These are phyloP conservation scores for Collichthys lucidus DNA, from an alignment of 2,113 vertebrate genomes.

Conservation along the genomic window DNA sequence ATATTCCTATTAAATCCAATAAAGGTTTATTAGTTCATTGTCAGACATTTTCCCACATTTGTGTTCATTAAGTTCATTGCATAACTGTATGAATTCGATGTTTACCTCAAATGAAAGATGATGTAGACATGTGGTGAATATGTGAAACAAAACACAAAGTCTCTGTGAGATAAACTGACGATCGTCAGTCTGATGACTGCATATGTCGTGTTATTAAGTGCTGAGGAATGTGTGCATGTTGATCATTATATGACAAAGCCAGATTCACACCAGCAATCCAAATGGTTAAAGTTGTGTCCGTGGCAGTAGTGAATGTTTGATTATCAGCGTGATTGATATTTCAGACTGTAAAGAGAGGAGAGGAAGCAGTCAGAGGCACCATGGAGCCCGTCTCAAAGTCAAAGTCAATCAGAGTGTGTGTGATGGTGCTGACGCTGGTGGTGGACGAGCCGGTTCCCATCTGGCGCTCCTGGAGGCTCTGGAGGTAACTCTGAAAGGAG, in stretches of 20 bases:
- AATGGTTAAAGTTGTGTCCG: background rate
- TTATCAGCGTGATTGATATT: background rate
- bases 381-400: constrained; percentile 89
- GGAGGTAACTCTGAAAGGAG: constrained; percentile 87
- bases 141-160: constrained; percentile 3
- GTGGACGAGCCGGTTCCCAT: constrained; percentile 83
- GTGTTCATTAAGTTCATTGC: background rate
- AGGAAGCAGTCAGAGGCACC: constrained; percentile 83
- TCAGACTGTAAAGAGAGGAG: constrained; percentile 78
- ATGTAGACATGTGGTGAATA: background rate
- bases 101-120: background rate
- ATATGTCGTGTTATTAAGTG: background rate
- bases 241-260: background rate
- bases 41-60: background rate
- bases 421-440: constrained; percentile 82
- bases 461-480: constrained; percentile 86
- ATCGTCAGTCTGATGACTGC: background rate
- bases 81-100: background rate
- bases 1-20: background rate
- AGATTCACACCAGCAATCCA: background rate
- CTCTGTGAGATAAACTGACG: constrained; percentile 11
- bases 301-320: background rate
- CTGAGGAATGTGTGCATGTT: background rate
- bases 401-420: constrained; percentile 85
- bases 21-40: constrained; percentile 17